Evolutionary conservation across 2,888 invertebrate genomes (phyloP), one percentile per base, ranked within the genome.

Genomic region (Criorhina ranunculi): DNA sequence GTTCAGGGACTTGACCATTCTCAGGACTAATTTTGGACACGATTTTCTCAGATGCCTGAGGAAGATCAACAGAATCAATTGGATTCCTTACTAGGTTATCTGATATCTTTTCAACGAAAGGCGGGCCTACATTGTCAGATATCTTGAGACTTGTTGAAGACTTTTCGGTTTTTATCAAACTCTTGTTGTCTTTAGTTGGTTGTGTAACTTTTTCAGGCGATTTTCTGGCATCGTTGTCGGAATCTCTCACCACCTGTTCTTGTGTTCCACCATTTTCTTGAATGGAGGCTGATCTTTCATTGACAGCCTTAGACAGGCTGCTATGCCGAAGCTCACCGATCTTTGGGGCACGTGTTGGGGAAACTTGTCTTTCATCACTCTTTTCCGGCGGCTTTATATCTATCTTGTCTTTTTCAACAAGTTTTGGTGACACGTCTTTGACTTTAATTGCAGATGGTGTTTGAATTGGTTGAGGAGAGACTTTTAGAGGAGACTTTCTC

Each of bases 261-360:
- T 6, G 3, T 5, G 35, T 2, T n/a, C 1, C 15, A 8, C 37
- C 37, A 35, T 35, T 70, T 46, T 73, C 73, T 5, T 60, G 40
- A 6, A 29, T 15, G 6, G 60, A 40, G 8, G 15, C 8, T 9
- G 44, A 24, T 6, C 51, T 77, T n/a, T 64, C 44, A 24, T 80
- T 75, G n/a, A 85, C 12, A 12, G 85, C 85, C 24, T 42, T 75
- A 6, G 85, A 85, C 0, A 75, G n/a, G 0, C 4, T 70, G 24
- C 59, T 79, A 33, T 66, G n/a, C 0, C 80, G 55, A 35, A 85
- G 85, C 8, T 85, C 85, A 37, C 75, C 80, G 7, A 85, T 44
- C 46, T 80, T 80, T 1, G 80, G 85, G 7, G 66, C 35, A 7
- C 85, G 80, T 1, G n/a, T 37, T 0, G 83, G 64, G 6, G 62